Conservation (phyloP, 2,797 vertebrate species). For the Tragelaphus oryx region DNA sequence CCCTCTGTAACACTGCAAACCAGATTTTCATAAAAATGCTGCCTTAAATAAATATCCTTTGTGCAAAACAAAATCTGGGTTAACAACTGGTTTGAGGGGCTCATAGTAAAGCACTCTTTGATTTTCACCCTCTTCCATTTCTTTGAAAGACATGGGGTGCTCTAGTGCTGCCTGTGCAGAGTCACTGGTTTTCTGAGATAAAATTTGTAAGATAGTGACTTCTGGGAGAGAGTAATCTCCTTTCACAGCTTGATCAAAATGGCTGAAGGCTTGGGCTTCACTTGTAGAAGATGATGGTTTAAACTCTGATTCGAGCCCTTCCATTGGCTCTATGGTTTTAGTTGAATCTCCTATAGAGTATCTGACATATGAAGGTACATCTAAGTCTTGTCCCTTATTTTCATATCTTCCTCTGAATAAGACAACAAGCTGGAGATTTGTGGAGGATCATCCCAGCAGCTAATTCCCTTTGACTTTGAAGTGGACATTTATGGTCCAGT, state of each 20-base stretch:
- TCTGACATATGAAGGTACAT: neutral
- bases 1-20: neutral
- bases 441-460: neutral
- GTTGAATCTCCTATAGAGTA: neutral
- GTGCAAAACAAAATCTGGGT: conserved; percentile 24
- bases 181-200: neutral
- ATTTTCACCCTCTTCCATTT: neutral
- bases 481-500: neutral
- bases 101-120: neutral
- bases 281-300: neutral
- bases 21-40: conserved; percentile 37
- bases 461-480: neutral
- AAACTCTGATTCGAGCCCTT: neutral
- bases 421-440: conserved; percentile 40
- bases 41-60: conserved; percentile 14
- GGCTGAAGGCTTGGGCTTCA: neutral
- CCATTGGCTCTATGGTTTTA: neutral
- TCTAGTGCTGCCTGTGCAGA: neutral
- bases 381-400: conserved; percentile 25
- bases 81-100: neutral
- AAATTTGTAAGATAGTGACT: conserved; percentile 50
- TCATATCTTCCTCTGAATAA: conserved; percentile 46
- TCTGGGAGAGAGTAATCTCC: conserved; percentile 22
- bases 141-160: neutral
- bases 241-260: conserved; percentile 12